Conservation (phyloP, 1,140 invertebrate species). For the Bombus waltoni region DNA sequence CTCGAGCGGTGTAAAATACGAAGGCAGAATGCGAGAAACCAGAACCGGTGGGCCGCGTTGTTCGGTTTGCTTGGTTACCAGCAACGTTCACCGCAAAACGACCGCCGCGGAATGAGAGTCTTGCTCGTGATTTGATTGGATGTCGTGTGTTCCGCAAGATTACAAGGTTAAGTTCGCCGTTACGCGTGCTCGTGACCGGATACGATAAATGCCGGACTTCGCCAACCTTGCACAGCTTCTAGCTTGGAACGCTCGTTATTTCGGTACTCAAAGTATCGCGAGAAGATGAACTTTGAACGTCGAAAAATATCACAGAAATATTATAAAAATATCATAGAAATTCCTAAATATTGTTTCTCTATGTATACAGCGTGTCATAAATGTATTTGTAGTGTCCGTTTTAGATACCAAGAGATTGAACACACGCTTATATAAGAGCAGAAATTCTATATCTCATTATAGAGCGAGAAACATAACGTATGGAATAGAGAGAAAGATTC, state of each 20-base stretch:
- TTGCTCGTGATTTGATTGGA: constrained; percentile 27
- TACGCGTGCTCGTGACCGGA: constrained; percentile 14
- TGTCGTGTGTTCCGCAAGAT: constrained; percentile 4
- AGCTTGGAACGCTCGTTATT: not conserved
- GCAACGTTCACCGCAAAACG: constrained; percentile 46
- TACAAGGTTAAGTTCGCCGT: constrained; percentile 20
- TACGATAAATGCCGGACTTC: not conserved
- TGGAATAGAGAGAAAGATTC: too few species aligned
- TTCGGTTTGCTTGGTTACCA: constrained; percentile 5
- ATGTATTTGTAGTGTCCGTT: too few species aligned
- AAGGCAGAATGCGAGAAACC: constrained; percentile 8
- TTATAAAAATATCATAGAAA: too few species aligned
- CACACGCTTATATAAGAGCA: too few species aligned
- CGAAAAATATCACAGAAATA: not conserved
- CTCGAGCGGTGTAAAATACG: not conserved
- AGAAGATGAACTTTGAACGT: not conserved
- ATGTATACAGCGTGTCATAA: too few species aligned
- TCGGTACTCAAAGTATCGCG: not conserved
- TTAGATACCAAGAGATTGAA: too few species aligned
- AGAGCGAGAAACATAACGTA: too few species aligned
- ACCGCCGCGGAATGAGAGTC: constrained; percentile 46
- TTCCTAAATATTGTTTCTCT: too few species aligned
- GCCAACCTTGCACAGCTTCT: not conserved
- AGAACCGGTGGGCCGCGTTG: not conserved
- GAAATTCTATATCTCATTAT: too few species aligned